Evolutionary conservation across 1,140 invertebrate genomes (phyloP), one percentile per base, ranked within the genome.

Genomic region (Meloidogyne exigua): DNA sequence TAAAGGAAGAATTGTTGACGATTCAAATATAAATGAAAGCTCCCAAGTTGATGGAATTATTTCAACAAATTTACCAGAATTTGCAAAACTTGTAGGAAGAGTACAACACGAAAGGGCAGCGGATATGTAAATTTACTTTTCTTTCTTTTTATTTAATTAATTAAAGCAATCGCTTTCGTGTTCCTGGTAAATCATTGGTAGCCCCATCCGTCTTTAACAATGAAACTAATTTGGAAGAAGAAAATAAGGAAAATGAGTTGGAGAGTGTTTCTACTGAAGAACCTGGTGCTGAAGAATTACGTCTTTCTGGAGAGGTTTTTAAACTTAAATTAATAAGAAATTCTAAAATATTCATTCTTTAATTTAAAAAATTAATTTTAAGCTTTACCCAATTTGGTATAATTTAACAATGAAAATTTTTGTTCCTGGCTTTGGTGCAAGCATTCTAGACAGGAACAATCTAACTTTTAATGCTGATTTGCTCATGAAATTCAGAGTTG

Each of bases 371-470:
- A 39, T 18, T 15, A 12, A 26, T 39, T 1, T 49, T 15, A n/a
- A 57, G 28, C 69, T 83, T 15, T 42, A 65, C 15, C 82, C 82
- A 18, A 71, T 84, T 23, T 84, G 81, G 76, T 83, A 83, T 36
- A 84, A 83, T 75, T 71, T 83, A 39, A 76, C 69, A 12, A 32
- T 83, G 80, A 83, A 82, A 68, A 70, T 84, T 15, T 84, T 83
- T 64, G 77, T 83, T 18, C 82, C 82, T 2, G 82, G 82, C 12
- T 82, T 82, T 75, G 71, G 71, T 32, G 83, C 78, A 15, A 32
- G 42, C 3, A 67, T 83, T 73, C n/a, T 72, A 9, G 44, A 71
- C 15, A 70, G 82, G 32, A 81, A 80, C 21, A 84, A 84, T 63
- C 63, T 83, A 18, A 83, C 82, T 11, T 83, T 83, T 73, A 79